phyloP scores from a whole-genome alignment of 1,140 invertebrate genomes.

The Drosophila paulistorum region DNA sequence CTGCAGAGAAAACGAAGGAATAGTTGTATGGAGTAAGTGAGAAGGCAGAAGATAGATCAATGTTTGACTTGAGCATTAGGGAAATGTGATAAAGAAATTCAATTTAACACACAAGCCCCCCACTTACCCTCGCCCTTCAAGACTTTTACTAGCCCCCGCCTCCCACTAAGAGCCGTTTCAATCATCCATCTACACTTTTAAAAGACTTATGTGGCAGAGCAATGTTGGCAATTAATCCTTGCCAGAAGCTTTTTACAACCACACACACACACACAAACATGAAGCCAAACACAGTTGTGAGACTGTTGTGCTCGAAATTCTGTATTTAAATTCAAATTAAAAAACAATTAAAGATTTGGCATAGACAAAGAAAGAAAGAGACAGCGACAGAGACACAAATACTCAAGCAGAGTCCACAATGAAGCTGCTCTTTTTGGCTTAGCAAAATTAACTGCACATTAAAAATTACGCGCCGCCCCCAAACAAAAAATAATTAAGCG shows the following conservation, averaged over 20 bases:
- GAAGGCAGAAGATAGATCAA: neutral
- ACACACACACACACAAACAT: neutral
- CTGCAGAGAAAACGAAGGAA: neutral
- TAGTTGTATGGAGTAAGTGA: neutral
- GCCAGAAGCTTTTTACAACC: conserved; percentile 11
- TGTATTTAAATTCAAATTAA: conserved; percentile 18
- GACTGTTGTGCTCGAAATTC: conserved; percentile 1
- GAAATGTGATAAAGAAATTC: conserved; percentile 12
- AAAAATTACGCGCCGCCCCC: conserved; percentile 17
- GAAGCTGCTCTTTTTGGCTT: neutral
- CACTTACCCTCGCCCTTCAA: neutral
- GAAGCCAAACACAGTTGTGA: neutral
- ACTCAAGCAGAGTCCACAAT: too few species aligned
- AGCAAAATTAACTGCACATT: conserved; percentile 21
- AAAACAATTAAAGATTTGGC: conserved; percentile 2
- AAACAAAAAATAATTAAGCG: conserved; percentile 61
- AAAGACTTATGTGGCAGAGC: conserved; percentile 11
- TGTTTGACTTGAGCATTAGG: conserved; percentile 12
- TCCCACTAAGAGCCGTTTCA: neutral
- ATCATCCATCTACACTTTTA: neutral
- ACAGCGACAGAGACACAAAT: neutral
- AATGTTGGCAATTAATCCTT: conserved; percentile 14
- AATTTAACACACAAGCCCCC: neutral
- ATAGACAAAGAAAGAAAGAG: neutral
- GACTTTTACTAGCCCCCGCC: neutral